phyloP scores from a whole-genome alignment of 2,888 invertebrate species.

The Spicauda simplicius region DNA sequence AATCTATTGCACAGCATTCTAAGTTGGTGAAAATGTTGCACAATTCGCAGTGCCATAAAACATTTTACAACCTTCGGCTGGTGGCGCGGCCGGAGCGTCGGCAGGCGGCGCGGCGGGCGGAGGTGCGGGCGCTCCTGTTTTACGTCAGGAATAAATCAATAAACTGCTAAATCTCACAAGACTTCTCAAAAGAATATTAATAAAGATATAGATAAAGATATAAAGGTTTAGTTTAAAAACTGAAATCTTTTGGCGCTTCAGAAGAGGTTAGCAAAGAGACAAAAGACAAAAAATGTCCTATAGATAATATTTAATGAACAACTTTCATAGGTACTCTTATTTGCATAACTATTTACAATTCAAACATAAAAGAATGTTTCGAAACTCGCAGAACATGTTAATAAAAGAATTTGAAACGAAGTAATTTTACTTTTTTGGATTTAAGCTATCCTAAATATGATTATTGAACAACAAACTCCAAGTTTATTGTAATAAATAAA shows the following conservation, averaged over 20 bases:
- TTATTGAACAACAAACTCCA: too few relatives aligned
- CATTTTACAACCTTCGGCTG: constrained; percentile 22
- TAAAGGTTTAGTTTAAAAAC: background rate
- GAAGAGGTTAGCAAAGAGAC: background rate
- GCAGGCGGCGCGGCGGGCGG: constrained; percentile 19
- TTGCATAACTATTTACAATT: too few relatives aligned
- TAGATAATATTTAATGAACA: background rate
- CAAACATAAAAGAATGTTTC: too few relatives aligned
- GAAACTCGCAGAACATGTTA: too few relatives aligned
- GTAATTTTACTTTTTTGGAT: too few relatives aligned
- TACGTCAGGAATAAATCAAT: background rate
- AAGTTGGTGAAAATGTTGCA: background rate
- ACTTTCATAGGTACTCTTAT: too few relatives aligned
- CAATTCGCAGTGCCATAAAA: constrained; percentile 25
- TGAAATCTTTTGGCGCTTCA: background rate
- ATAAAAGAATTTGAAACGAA: too few relatives aligned
- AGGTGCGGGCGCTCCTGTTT: constrained; percentile 28
- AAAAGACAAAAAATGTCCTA: background rate
- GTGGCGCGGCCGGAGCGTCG: constrained; percentile 20
- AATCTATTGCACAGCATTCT: background rate
- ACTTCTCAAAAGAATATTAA: background rate
- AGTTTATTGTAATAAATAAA: too few relatives aligned
- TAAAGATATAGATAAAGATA: background rate
- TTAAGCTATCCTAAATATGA: too few relatives aligned
- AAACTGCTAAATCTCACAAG: too few relatives aligned